These are phyloP conservation scores for Phylloscopus trochiloides DNA, from an alignment of 2,113 vertebrate species.

Conservation along the genomic window DNA sequence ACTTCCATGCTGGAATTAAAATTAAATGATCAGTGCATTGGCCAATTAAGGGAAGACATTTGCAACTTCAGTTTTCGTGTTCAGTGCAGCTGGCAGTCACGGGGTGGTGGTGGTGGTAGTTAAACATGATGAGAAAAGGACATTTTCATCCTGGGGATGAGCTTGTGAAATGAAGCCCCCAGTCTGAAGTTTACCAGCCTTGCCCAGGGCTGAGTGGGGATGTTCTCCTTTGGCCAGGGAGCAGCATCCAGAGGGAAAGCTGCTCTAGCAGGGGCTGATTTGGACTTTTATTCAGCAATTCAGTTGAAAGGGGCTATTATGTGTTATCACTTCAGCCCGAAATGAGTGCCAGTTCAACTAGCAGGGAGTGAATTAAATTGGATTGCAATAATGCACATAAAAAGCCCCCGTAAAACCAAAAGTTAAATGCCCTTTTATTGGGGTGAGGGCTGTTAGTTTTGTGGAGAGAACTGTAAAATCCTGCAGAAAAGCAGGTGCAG, in stretches of 20 bases:
- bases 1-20: not conserved
- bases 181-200: not conserved
- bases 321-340: not conserved
- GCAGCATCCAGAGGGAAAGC: not conserved
- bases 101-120: not conserved
- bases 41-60: conserved; percentile 17
- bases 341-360: conserved; percentile 12
- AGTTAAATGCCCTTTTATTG: conserved; percentile 5
- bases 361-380: conserved; percentile 29
- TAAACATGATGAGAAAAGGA: not conserved
- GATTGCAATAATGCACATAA: not conserved
- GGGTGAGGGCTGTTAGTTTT: not conserved
- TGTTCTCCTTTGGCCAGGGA: not conserved
- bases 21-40: not conserved
- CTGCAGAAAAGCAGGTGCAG: not conserved
- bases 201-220: not conserved
- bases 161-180: not conserved
- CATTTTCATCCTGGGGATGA: not conserved
- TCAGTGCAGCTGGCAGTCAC: not conserved
- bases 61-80: not conserved
- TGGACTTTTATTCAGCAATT: not conserved
- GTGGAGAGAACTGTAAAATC: not conserved
- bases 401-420: not conserved
- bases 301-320: not conserved
- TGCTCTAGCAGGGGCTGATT: not conserved